Percentiles rank a stretch among this genome's conserved stretches.
phyloP scores from a whole-genome alignment of 2,113 vertebrate genomes.

The Rattus norvegicus region GRCr8 NC_086027.1:44587501-44588000 shows the following conservation, averaged over 20 bases:
- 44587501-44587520: not conserved
- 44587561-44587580: not conserved
- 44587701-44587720: not conserved
- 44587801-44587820: too few relatives aligned
- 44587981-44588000: not conserved
- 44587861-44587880: not conserved
- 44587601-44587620: not conserved
- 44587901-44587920: not conserved
- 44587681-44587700: not conserved
- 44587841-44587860: not conserved
- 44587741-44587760: too few relatives aligned
- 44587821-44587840: not conserved
- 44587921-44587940: not conserved
- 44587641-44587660: not conserved
- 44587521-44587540: not conserved
- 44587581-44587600: not conserved
- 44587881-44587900: not conserved
- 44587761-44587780: fast-evolving
- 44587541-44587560: not conserved
- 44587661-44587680: not conserved
- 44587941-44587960: not conserved
- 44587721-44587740: not conserved
- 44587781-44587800: not conserved
- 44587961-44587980: not conserved
- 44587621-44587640: not conserved